Conservation (phyloP, 2,113 vertebrate species). For the Aptenodytes patagonicus region DNA sequence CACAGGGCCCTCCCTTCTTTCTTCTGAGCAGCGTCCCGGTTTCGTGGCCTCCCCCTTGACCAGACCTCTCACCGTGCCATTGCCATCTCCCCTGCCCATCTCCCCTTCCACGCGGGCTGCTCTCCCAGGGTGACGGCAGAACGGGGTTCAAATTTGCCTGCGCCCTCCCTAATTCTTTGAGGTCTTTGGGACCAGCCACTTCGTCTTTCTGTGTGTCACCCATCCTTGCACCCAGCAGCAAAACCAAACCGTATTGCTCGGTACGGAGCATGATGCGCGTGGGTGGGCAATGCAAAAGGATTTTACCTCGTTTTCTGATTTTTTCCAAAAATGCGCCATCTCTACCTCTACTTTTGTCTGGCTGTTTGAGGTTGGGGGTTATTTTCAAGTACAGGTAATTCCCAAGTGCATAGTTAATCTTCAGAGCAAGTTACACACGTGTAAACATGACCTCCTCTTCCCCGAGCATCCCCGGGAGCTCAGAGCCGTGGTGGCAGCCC, state of each 20-base stretch:
- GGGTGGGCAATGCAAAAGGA: not conserved
- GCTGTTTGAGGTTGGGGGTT: not conserved
- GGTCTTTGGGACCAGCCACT: not conserved
- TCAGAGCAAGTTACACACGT: accelerated
- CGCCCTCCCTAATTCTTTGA: not conserved
- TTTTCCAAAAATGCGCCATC: not conserved
- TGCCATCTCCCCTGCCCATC: not conserved
- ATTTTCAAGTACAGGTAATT: not conserved
- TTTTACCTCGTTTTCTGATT: not conserved
- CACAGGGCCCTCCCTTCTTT: not conserved
- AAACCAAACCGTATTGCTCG: accelerated
- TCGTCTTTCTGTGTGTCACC: accelerated
- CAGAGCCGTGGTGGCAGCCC: not conserved
- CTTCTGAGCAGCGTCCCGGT: not conserved
- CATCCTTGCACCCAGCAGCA: not conserved
- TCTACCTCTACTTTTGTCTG: not conserved
- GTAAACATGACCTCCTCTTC: too few relatives aligned
- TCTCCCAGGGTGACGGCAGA: not conserved
- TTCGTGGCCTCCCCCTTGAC: not conserved
- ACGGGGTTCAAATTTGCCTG: accelerated
- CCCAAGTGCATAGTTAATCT: not conserved
- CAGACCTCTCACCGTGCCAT: accelerated
- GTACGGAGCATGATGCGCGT: accelerated
- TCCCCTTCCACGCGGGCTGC: not conserved
- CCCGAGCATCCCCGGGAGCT: not conserved